These are phyloP conservation scores for Limnodromus scolopaceus DNA, from an alignment of 2,797 vertebrate genomes.

Conservation along the genomic window DNA sequence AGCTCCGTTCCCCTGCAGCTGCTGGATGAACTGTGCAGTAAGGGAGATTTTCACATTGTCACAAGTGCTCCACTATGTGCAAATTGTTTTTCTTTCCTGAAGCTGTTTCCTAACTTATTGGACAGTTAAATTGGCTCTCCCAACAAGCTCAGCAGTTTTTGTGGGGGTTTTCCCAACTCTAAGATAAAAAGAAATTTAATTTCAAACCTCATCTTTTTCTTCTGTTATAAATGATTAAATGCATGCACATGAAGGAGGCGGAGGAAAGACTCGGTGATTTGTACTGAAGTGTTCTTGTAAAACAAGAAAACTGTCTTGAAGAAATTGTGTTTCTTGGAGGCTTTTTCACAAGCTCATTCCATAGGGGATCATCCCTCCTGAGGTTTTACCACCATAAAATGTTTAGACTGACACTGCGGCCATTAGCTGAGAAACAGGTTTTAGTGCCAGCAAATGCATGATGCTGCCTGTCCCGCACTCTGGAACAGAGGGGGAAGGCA, in stretches of 20 bases:
- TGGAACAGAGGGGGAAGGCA: neutral
- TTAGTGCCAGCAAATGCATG: neutral
- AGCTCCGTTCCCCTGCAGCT: neutral
- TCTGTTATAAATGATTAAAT: neutral
- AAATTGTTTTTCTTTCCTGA: neutral
- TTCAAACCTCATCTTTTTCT: neutral
- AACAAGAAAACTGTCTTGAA: neutral
- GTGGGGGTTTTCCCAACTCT: neutral
- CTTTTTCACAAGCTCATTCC: neutral
- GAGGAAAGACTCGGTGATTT: neutral
- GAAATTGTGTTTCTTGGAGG: constrained; percentile 9
- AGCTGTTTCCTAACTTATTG: neutral
- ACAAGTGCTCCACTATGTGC: neutral
- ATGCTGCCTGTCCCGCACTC: neutral
- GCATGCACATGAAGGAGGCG: neutral
- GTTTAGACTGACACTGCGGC: neutral
- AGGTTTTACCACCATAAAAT: neutral
- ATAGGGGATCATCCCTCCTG: neutral
- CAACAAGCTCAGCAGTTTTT: neutral
- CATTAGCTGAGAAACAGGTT: neutral
- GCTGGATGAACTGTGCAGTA: neutral
- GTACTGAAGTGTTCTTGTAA: neutral
- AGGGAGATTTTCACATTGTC: neutral
- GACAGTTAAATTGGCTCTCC: neutral
- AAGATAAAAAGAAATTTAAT: neutral